Evolutionary conservation across 2,113 vertebrate species (phyloP).

Genomic region (Protobothrops flavoviridis): DNA sequence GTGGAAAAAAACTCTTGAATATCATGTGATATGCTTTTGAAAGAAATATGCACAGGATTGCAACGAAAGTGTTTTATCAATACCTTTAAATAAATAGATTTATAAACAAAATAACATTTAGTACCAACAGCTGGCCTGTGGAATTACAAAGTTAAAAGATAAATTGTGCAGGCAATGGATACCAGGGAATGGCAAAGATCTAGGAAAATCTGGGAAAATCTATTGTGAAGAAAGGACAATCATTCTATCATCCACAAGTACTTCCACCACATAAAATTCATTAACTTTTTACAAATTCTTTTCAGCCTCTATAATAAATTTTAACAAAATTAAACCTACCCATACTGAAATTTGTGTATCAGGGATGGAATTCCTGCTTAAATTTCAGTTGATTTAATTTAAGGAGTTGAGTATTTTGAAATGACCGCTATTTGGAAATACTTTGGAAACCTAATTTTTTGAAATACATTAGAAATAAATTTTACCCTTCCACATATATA

Average conservation of each 20-base stretch:
- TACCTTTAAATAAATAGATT: conserved; percentile 5
- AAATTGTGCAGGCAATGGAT: background rate
- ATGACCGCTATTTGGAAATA: conserved; percentile 6
- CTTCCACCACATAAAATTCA: background rate
- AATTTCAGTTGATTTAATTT: background rate
- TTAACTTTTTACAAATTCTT: background rate
- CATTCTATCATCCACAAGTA: background rate
- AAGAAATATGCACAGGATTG: conserved; percentile 5
- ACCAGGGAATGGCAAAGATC: background rate
- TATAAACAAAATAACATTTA: conserved; percentile 10
- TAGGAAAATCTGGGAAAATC: background rate
- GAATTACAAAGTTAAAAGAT: background rate
- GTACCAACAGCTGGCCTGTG: background rate
- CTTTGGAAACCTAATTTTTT: conserved; percentile 2
- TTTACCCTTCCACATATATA: conserved; percentile 15
- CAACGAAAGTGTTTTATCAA: background rate
- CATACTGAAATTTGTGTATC: background rate
- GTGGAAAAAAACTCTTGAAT: background rate
- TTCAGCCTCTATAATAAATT: background rate
- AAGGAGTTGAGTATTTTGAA: conserved; percentile 19
- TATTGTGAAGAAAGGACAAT: background rate
- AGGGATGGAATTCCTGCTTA: background rate
- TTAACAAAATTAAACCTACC: rapidly evolving
- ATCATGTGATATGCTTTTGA: background rate
- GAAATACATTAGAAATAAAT: rapidly evolving